Evolutionary conservation across 2,113 vertebrate genomes (phyloP).

Genomic region (Athene cunicularia): DNA sequence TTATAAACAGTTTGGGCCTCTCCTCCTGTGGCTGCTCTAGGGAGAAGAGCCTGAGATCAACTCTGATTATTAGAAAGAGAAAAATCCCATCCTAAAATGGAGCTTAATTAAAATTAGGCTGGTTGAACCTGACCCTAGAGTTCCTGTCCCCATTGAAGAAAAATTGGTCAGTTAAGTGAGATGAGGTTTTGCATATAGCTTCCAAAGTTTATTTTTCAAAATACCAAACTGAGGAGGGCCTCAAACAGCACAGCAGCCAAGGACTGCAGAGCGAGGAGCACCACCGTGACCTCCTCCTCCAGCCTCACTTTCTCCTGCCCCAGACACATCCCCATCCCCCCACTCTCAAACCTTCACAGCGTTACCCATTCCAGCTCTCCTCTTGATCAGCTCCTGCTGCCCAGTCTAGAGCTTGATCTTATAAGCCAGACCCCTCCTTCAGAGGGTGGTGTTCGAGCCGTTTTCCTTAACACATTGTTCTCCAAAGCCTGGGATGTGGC

Average conservation of each 20-base stretch:
- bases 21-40: neutral
- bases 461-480: no score
- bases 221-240: neutral
- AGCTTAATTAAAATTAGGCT: neutral
- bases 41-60: neutral
- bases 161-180: neutral
- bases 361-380: neutral
- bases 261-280: neutral
- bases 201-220: neutral
- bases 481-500: no score
- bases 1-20: neutral
- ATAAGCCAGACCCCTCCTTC: neutral
- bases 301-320: neutral
- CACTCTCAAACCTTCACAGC: neutral
- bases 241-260: neutral
- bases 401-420: neutral
- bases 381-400: neutral
- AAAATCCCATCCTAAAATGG: neutral
- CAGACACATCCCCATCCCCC: neutral
- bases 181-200: neutral
- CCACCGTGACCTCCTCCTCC: rapidly evolving
- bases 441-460: neutral
- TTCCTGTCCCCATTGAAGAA: neutral
- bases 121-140: neutral
- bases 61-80: neutral